phyloP scores from a whole-genome alignment of 2,113 vertebrate genomes.

The Mus musculus region GRCm39 chr7:140976001-140976500 shows the following conservation, averaged over 20 bases:
- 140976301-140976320: not conserved
- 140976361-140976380: not conserved
- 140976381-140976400: not conserved
- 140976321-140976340: too few species aligned
- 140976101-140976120: not conserved
- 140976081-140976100: conserved; percentile 89
- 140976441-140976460: not conserved
- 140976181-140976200: rapidly evolving
- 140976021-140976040: conserved; percentile 96
- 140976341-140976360: not conserved
- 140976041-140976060: conserved; percentile 92
- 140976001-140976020: conserved; percentile 96
- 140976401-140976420: not conserved
- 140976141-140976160: not conserved
- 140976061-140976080: conserved; percentile 92
- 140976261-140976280: not conserved
- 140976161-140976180: rapidly evolving
- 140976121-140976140: rapidly evolving
- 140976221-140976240: not conserved
- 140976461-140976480: not conserved
- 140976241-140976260: not conserved
- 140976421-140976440: not conserved
- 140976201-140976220: not conserved
- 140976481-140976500: not conserved
- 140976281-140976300: not conserved